A percentile compares a stretch with the other conserved stretches of the same genome.
Conservation (phyloP, 2,113 vertebrate genomes). For the Siphamia tubifer region DNA sequence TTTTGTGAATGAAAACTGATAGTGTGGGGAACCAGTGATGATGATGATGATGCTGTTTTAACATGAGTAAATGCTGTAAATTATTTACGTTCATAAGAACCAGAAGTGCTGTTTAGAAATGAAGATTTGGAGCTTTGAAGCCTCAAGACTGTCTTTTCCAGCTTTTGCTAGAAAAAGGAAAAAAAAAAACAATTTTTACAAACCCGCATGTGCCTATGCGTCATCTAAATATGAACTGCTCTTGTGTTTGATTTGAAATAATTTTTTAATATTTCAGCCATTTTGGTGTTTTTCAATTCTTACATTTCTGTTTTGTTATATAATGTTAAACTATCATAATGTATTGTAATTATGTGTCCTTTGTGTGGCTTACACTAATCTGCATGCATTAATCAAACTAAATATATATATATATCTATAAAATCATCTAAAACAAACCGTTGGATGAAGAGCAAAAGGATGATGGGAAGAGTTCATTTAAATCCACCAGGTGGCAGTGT, state of each 20-base stretch:
- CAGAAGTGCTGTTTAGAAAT: constrained; percentile 69
- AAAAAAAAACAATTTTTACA: constrained; percentile 57
- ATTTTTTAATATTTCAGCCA: neutral
- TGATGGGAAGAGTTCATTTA: no score
- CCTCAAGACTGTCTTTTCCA: constrained; percentile 45
- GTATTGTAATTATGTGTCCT: constrained; percentile 8
- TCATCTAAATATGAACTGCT: constrained; percentile 42
- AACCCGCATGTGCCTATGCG: constrained; percentile 74
- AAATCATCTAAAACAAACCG: constrained; percentile 10
- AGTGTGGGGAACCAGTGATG: constrained; percentile 28
- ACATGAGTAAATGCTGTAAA: constrained; percentile 43
- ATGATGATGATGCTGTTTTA: constrained; percentile 43
- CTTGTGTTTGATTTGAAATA: constrained; percentile 19
- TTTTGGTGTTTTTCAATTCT: constrained; percentile 15
- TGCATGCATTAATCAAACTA: constrained; percentile 46
- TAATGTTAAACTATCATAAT: neutral
- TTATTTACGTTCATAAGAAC: constrained; percentile 53
- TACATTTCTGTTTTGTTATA: constrained; percentile 17
- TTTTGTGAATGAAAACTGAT: constrained; percentile 42
- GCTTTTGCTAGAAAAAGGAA: constrained; percentile 56
- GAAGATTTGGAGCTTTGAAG: constrained; percentile 40
- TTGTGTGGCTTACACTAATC: constrained; percentile 39
- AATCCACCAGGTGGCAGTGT: no score
- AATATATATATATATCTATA: no score
- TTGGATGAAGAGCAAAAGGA: neutral